These are phyloP conservation scores for Aldabrachelys gigantea DNA, from an alignment of 2,113 vertebrate species.

Conservation along the genomic window DNA sequence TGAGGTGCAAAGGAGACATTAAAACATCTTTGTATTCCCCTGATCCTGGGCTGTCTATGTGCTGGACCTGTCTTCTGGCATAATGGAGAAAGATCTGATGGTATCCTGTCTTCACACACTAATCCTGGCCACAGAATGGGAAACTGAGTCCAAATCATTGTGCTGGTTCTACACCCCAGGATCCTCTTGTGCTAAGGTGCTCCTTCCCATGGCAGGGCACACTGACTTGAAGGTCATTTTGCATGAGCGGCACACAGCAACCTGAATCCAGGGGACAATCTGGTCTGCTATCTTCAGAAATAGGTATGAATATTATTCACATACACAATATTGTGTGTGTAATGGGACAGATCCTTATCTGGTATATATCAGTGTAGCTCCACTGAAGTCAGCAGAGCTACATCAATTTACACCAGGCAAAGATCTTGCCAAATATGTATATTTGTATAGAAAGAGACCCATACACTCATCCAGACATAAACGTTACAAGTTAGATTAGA, in stretches of 20 bases:
- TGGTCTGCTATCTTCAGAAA: background rate
- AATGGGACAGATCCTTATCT: background rate
- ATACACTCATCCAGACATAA: background rate
- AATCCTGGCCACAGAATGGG: background rate
- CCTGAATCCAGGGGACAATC: background rate
- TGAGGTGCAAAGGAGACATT: background rate
- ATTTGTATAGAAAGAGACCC: background rate
- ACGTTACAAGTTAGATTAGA: no score
- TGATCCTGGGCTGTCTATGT: background rate
- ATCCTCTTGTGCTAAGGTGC: background rate
- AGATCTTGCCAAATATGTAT: background rate
- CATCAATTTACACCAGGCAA: background rate
- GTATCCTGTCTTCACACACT: background rate
- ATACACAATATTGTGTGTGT: background rate
- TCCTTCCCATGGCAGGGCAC: background rate
- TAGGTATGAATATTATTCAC: background rate
- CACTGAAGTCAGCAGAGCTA: background rate
- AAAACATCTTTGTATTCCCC: background rate
- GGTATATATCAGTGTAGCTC: background rate
- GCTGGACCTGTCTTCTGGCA: background rate
- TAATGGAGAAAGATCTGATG: background rate
- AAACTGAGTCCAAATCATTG: background rate
- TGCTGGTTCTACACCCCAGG: background rate
- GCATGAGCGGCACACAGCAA: background rate
- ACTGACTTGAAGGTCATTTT: background rate